A percentile compares a stretch with the other conserved stretches of the same genome.
phyloP scores from a whole-genome alignment of 2,888 invertebrate genomes.

The Andricus quercusramuli region DNA sequence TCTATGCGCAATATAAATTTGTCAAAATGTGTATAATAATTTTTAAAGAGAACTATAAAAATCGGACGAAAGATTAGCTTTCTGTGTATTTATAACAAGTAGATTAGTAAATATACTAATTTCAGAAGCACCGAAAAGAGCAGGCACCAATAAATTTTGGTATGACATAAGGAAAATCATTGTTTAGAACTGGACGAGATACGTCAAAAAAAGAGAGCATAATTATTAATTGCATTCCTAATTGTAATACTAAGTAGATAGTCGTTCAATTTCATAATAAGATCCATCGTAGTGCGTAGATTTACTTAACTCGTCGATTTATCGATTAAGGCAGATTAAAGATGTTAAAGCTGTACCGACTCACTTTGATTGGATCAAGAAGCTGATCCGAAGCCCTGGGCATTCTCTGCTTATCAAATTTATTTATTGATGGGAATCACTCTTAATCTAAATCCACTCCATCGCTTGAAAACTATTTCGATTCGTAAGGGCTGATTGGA shows the following conservation, averaged over 20 bases:
- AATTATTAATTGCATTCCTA: not conserved
- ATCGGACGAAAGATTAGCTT: too few species aligned
- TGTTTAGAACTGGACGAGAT: not conserved
- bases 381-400: not conserved
- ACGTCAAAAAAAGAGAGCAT: not conserved
- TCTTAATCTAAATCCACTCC: not conserved
- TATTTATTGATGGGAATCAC: not conserved
- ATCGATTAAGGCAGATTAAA: conserved; percentile 10
- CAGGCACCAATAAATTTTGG: not conserved
- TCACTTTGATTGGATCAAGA: conserved; percentile 18
- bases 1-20: not conserved
- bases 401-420: conserved; percentile 23
- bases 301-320: conserved; percentile 11
- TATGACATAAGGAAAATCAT: too few species aligned
- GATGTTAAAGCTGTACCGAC: conserved; percentile 14
- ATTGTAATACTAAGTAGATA: conserved; percentile 5
- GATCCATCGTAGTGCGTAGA: not conserved
- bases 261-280: conserved; percentile 18
- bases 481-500: not conserved
- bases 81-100: not conserved
- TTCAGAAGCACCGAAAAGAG: not conserved
- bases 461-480: not conserved
- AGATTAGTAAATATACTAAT: too few species aligned
- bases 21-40: not conserved
- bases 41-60: not conserved